phyloP scores from a whole-genome alignment of 2,888 invertebrate species.

The Meghimatium bilineatum region DNA sequence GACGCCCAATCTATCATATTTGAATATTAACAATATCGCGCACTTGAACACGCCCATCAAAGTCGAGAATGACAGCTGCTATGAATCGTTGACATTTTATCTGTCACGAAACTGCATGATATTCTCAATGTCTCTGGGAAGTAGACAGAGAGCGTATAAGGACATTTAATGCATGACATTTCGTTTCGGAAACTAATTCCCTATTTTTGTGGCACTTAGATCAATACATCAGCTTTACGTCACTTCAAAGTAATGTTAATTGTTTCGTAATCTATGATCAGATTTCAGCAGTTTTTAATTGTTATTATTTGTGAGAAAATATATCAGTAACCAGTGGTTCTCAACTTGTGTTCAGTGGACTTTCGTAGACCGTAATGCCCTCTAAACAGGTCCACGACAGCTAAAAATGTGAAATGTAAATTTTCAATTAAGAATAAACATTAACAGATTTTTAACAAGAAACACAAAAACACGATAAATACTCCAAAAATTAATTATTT shows the following conservation, averaged over 20 bases:
- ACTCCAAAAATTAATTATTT: too few relatives aligned
- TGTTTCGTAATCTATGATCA: not conserved
- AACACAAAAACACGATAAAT: too few relatives aligned
- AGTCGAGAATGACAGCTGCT: not conserved
- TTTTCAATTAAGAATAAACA: too few relatives aligned
- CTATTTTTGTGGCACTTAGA: not conserved
- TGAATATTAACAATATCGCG: not conserved
- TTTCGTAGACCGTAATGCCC: too few relatives aligned
- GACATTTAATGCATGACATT: not conserved
- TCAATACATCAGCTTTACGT: not conserved
- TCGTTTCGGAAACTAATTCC: not conserved
- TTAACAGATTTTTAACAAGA: too few relatives aligned
- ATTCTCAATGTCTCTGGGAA: not conserved
- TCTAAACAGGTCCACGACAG: too few relatives aligned
- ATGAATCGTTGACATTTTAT: not conserved
- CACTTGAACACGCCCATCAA: not conserved
- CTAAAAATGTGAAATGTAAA: too few relatives aligned
- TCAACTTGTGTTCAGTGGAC: too few relatives aligned
- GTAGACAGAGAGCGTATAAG: not conserved
- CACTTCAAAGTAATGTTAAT: not conserved
- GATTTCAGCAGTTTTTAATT: too few relatives aligned
- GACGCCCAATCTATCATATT: not conserved
- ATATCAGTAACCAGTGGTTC: too few relatives aligned
- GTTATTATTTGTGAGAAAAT: too few relatives aligned
- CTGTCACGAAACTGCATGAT: not conserved